Conservation (phyloP, 2,888 invertebrate genomes). For the Epirrhoe tristata region DNA sequence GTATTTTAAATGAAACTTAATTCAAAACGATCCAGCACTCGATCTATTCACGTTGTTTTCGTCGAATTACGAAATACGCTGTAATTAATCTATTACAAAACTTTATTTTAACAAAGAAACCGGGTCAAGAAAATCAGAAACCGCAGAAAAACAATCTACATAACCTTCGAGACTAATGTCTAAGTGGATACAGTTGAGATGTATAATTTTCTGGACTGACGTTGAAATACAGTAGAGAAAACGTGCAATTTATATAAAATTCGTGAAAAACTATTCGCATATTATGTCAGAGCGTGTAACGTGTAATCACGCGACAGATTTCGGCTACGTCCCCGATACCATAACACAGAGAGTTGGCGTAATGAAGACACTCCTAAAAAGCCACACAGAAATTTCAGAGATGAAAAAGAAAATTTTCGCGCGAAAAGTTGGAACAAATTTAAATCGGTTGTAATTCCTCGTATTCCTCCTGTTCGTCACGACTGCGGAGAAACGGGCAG, state of each 20-base stretch:
- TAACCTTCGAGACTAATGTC: slow-evolving; percentile 68
- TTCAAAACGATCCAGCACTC: slow-evolving; percentile 25
- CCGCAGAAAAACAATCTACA: slow-evolving; percentile 62
- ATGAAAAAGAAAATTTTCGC: slow-evolving; percentile 51
- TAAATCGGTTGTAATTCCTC: slow-evolving; percentile 55
- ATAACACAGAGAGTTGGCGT: slow-evolving; percentile 36
- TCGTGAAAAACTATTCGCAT: slow-evolving; percentile 39
- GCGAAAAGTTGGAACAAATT: slow-evolving; percentile 48
- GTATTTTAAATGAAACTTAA: slow-evolving; percentile 23
- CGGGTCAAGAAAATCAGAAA: slow-evolving; percentile 79
- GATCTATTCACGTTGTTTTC: slow-evolving; percentile 35
- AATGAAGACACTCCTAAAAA: slow-evolving; percentile 64
- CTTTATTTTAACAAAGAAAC: slow-evolving; percentile 73
- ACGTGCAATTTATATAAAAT: slow-evolving; percentile 5
- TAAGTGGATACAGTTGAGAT: slow-evolving; percentile 48
- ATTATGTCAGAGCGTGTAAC: slow-evolving; percentile 52
- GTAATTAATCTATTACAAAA: slow-evolving; percentile 75
- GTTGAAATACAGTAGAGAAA: slow-evolving; percentile 54
- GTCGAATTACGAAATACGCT: slow-evolving; percentile 56
- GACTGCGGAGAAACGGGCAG: slow-evolving; percentile 42
- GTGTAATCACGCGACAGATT: slow-evolving; percentile 62
- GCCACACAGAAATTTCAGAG: slow-evolving; percentile 11
- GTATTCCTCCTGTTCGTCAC: slow-evolving; percentile 52
- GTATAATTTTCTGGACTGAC: slow-evolving; percentile 36
- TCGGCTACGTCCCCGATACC: slow-evolving; percentile 64